These are phyloP conservation scores for Harpalus rubripes DNA, from an alignment of 2,888 invertebrate genomes.

Conservation along the genomic window DNA sequence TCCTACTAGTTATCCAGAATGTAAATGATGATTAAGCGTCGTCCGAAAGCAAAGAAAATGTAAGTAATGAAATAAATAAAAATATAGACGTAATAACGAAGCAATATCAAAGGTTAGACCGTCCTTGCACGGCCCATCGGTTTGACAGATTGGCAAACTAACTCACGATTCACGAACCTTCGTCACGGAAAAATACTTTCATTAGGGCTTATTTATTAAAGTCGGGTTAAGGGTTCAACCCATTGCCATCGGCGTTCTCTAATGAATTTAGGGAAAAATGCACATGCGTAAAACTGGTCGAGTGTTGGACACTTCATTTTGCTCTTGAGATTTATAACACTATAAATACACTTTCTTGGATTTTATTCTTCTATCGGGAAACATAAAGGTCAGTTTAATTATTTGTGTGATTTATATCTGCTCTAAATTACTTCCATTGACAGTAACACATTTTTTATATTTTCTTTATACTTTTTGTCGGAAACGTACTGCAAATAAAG, in stretches of 20 bases:
- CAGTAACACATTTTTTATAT: conserved; percentile 13
- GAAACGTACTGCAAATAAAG: neutral
- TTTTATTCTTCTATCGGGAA: conserved; percentile 37
- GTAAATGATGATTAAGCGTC: too few species aligned
- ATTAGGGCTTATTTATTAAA: conserved; percentile 52
- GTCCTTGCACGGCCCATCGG: conserved; percentile 13
- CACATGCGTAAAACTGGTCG: conserved; percentile 28
- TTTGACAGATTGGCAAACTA: conserved; percentile 37
- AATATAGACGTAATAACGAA: conserved; percentile 1
- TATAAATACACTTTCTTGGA: conserved; percentile 39
- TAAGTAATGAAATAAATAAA: too few species aligned
- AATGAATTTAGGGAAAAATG: conserved; percentile 29
- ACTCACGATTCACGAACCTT: conserved; percentile 24
- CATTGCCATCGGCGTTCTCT: conserved; percentile 36
- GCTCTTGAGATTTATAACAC: conserved; percentile 33
- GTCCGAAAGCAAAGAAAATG: too few species aligned
- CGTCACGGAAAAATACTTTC: conserved; percentile 45
- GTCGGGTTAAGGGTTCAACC: conserved; percentile 22
- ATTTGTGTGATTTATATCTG: conserved; percentile 27
- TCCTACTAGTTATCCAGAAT: too few species aligned
- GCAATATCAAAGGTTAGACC: neutral
- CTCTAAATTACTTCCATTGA: conserved; percentile 11
- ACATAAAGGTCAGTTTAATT: conserved; percentile 35
- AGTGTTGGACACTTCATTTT: conserved; percentile 34
- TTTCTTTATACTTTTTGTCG: neutral